Conservation (phyloP, 2,797 vertebrate species). For the Oceanodroma leucorhoa region DNA sequence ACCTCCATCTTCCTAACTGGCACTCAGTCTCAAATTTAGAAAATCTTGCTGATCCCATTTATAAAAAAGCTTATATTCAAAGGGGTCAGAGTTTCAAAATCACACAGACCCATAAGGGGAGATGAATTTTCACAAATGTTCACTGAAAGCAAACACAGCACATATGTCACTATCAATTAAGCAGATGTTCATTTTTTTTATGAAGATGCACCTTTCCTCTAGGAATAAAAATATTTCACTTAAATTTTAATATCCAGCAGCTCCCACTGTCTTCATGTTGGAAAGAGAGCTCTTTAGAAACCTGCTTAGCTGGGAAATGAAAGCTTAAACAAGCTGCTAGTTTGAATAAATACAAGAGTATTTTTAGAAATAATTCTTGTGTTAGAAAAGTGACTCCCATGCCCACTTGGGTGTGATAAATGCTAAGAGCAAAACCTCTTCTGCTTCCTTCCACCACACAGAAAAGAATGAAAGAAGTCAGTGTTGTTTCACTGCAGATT, state of each 20-base stretch:
- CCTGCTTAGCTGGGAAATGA: not conserved
- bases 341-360: not conserved
- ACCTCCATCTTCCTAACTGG: not conserved
- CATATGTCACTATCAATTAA: not conserved
- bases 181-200: not conserved
- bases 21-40: not conserved
- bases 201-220: not conserved
- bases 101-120: not conserved
- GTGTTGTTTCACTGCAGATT: not conserved
- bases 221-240: not conserved
- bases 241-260: not conserved
- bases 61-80: not conserved
- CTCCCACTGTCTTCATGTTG: not conserved
- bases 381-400: not conserved
- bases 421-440: not conserved
- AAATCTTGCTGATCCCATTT: not conserved
- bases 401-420: not conserved
- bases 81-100: not conserved
- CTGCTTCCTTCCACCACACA: not conserved
- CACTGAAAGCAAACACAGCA: not conserved
- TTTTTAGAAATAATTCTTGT: slow-evolving; percentile 2
- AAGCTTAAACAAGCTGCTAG: slow-evolving; percentile 20
- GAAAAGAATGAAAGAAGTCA: slow-evolving; percentile 5
- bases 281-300: not conserved
- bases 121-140: not conserved